Conservation (phyloP, 1,140 invertebrate genomes). For the Calosoma granatense region DNA sequence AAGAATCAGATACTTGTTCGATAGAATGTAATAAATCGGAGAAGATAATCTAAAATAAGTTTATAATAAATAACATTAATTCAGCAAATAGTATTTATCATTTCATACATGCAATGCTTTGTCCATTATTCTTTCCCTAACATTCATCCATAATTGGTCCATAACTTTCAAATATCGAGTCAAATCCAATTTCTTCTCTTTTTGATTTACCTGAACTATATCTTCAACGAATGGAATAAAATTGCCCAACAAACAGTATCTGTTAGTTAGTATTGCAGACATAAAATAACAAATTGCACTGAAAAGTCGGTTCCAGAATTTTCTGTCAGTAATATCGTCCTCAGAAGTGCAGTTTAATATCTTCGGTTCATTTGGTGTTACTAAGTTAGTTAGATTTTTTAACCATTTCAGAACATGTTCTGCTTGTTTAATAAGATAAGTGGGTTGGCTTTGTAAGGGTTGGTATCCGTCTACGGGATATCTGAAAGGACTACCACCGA, state of each 20-base stretch:
- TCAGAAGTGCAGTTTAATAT: background rate
- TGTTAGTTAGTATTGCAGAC: background rate
- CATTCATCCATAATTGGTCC: background rate
- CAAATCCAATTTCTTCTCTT: background rate
- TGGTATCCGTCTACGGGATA: background rate
- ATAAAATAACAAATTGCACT: background rate
- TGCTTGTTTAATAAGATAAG: background rate
- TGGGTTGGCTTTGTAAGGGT: background rate
- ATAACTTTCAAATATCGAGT: background rate
- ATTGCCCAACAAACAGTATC: background rate
- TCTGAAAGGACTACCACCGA: background rate
- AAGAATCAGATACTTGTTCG: background rate
- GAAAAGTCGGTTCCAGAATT: background rate
- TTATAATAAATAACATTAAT: too few relatives aligned
- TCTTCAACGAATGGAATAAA: background rate
- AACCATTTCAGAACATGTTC: background rate
- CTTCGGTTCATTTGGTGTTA: background rate
- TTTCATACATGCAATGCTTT: background rate
- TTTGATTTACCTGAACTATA: background rate
- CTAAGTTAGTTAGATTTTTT: background rate
- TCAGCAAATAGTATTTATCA: background rate
- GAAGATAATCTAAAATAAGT: background rate
- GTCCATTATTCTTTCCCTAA: background rate
- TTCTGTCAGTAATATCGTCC: background rate
- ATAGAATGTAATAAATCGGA: background rate